phyloP scores from a whole-genome alignment of 2,888 invertebrate genomes.

The Meghimatium bilineatum region DNA sequence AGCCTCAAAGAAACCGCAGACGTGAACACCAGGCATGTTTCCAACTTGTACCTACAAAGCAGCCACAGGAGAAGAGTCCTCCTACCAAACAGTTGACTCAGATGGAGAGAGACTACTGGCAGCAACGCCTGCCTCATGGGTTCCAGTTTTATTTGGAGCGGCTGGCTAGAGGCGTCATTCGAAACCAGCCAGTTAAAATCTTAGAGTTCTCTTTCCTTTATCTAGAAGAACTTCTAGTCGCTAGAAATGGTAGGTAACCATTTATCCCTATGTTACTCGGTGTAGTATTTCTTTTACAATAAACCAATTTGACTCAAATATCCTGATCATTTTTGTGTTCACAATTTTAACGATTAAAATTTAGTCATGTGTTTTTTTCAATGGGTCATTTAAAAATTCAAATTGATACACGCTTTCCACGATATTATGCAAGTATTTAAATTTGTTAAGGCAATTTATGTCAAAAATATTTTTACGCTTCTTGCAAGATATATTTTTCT shows the following conservation, averaged over 20 bases:
- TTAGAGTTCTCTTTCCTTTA: slow-evolving; percentile 56
- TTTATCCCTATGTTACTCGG: too few species aligned
- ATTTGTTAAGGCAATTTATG: too few species aligned
- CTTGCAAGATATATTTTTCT: too few species aligned
- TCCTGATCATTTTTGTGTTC: too few species aligned
- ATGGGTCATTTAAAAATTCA: too few species aligned
- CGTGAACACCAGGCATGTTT: not conserved
- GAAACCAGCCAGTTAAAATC: slow-evolving; percentile 57
- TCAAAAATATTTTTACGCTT: too few species aligned
- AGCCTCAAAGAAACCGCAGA: not conserved
- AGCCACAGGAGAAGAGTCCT: not conserved
- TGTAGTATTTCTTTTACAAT: too few species aligned
- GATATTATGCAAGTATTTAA: too few species aligned
- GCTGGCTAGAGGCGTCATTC: slow-evolving; percentile 57
- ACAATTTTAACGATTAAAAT: too few species aligned
- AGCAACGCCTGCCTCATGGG: slow-evolving; percentile 57
- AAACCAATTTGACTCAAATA: too few species aligned
- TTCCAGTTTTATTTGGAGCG: slow-evolving; percentile 60
- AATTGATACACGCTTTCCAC: too few species aligned
- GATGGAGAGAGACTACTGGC: slow-evolving; percentile 58
- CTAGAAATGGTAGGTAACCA: slow-evolving; percentile 56
- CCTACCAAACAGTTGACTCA: slow-evolving; percentile 17
- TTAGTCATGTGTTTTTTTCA: too few species aligned
- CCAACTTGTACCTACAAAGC: not conserved
- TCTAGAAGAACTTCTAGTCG: slow-evolving; percentile 56